Base-by-base conservation (phyloP, 2,113 vertebrate species). In the human region DNA sequence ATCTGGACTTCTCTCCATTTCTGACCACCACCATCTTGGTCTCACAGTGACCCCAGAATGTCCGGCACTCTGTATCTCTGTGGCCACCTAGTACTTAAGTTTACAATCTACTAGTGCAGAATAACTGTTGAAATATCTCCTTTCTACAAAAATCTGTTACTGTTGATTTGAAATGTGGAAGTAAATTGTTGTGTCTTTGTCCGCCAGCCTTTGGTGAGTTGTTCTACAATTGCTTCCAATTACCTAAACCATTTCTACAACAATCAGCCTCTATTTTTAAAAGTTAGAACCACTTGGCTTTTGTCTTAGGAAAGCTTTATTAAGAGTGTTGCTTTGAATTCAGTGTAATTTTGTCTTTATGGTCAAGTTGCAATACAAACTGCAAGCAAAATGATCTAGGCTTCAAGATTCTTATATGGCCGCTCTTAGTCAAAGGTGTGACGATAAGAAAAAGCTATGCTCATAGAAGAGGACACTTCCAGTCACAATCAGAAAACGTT, bases 191-290 rank as follows among this genome's bases (percentile, higher is more conserved):
- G 35, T 6, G 52, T 78, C 92, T 96, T 85, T 97, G 73, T 78
- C 92, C 85, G 48, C 61, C n/a, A 90, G 88, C 66, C 66, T 76
- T 50, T 4, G 38, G 87, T 20, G 75, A 82, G 59, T 27, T 16
- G 66, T 81, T 84, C 82, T 66, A 78, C n/a, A 79, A 57, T 45
- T 3, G 2, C 59, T 55, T 85, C 80, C 66, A 79, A 87, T 95
- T 89, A 93, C 57, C 38, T 38, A 64, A 43, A 90, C 76, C 80
- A 92, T 89, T 94, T 95, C 52, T 30, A 50, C 48, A 90, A 88
- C 32, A 55, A 88, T 86, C 50, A n/a, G 57, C 23, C 82, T 97
- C 97, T 81, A 70, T 81, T 84, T 92, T 93, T 55, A 55, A 84
- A 85, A 90, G 57, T 66, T 92, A 73, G 83, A 88, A 83, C 7